Conservation (phyloP, 2,113 vertebrate species). For the Neolamprologus variostigma region DNA sequence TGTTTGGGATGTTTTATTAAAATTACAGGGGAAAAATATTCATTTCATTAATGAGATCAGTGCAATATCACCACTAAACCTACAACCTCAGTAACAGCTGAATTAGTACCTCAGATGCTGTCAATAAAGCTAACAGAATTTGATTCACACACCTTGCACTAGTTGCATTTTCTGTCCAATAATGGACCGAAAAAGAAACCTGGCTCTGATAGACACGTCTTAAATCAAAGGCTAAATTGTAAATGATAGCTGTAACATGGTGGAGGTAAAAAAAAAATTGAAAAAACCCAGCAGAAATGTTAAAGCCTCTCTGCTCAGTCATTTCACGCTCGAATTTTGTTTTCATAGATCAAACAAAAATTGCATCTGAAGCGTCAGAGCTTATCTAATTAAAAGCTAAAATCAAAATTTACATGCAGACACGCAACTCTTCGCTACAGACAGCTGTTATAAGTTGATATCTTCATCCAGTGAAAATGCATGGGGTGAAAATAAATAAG, state of each 20-base stretch:
- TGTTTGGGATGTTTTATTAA: background rate
- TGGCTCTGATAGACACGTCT: background rate
- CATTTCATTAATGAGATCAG: background rate
- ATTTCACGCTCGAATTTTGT: background rate
- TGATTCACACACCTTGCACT: background rate
- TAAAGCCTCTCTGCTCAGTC: background rate
- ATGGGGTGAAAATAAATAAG: background rate
- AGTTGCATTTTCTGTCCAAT: background rate
- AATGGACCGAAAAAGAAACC: background rate
- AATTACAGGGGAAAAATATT: background rate
- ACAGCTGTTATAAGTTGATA: background rate
- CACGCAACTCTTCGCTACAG: background rate
- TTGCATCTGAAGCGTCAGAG: background rate
- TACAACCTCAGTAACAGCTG: background rate
- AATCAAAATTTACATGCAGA: background rate
- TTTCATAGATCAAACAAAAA: background rate
- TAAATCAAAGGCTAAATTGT: background rate
- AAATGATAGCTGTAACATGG: background rate
- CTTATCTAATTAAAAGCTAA: background rate
- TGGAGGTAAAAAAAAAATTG: background rate
- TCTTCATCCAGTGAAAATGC: background rate
- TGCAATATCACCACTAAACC: background rate
- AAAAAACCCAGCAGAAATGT: background rate
- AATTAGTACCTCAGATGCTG: background rate
- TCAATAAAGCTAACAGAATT: background rate